Conservation (phyloP, 37 sponge, comb jelly and placozoan genomes). For the Axinella damicornis region DNA sequence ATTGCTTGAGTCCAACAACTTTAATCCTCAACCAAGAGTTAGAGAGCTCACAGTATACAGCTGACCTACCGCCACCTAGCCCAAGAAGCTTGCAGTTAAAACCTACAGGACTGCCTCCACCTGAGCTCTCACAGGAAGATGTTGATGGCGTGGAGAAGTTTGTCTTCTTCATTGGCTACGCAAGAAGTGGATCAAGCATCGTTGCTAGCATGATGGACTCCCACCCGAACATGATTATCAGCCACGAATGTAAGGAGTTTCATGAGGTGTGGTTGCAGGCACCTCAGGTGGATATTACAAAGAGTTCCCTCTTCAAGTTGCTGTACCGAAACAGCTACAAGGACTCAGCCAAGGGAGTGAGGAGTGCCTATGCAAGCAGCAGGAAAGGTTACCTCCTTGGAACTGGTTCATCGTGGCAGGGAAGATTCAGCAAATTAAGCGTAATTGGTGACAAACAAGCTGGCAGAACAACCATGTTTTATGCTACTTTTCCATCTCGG, state of each 20-base stretch:
- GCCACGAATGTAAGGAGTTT: constrained; percentile 27
- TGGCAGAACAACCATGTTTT: constrained; percentile 3
- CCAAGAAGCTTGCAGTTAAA: too few relatives aligned
- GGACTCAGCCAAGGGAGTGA: background rate
- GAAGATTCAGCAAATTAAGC: background rate
- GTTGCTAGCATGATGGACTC: constrained; percentile 40
- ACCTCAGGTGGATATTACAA: background rate
- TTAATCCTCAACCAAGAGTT: too few relatives aligned
- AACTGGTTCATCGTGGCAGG: background rate
- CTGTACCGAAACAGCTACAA: constrained; percentile 19
- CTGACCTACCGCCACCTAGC: too few relatives aligned
- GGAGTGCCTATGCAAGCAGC: background rate
- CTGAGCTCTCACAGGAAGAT: background rate
- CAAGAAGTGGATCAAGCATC: constrained; percentile 45
- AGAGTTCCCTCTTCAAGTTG: background rate
- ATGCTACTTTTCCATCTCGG: too few relatives aligned
- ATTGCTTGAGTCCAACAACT: too few relatives aligned
- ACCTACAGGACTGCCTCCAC: too few relatives aligned
- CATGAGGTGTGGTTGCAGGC: background rate
- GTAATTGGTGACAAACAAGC: constrained; percentile 23
- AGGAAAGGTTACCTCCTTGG: constrained; percentile 20
- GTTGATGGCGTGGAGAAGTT: constrained; percentile 18
- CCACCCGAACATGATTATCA: constrained; percentile 37
- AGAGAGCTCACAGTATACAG: too few relatives aligned
- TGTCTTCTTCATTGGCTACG: constrained; percentile 47